Base-by-base conservation (phyloP, 2,113 vertebrate genomes). In the Pipa parva region DNA sequence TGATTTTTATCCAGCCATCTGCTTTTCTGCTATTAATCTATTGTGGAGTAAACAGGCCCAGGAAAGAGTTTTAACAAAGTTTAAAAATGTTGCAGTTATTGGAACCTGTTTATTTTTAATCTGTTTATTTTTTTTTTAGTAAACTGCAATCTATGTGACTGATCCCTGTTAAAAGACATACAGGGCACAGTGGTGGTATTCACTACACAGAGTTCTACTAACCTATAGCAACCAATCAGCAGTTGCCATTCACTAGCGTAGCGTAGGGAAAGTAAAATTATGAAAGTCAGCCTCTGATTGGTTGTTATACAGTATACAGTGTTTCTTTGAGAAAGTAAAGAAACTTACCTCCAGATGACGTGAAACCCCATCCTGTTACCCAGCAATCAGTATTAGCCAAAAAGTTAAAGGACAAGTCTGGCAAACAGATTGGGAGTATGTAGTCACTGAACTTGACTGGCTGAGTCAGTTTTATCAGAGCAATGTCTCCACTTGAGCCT, bases 321-420 rank as follows among this genome's bases (percentile, higher is more conserved):
- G 4, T 31, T 4, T 31, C 29, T 5, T 10, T 5, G 10, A 31
- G 10, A 5, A 31, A 10, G 29, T 17, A 3, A 2, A 1, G 13
- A 4, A 2, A 2, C 86, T 73, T 77, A 98, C 95, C 92, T 0
- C 88, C 88, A 76, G 93, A 94, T 0, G 71, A 81, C 7, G 87
- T 85, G 4, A 88, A 79, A 2, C 95, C 96, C 95, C 96, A 98
- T 74, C 94, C 95, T 0, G 93, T 95, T 72, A 95, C 92, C 96
- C 95, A 98, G 85, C 96, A 98, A 22, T 86, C 77, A 71, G 88
- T 84, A 26, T 90, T 92, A 0, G 91, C 81, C 49, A 93, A 86
- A 52, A 95, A 90, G 76, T 84, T 73, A 33, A 95, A 92, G 7
- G 89, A 89, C 20, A 75, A 77, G 0, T 88, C 78, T 0, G 95